Percentiles rank a stretch among this genome's conserved stretches.
These are phyloP conservation scores for Tetrao urogallus DNA, from an alignment of 2,113 vertebrate genomes.

Conservation along the genomic window DNA sequence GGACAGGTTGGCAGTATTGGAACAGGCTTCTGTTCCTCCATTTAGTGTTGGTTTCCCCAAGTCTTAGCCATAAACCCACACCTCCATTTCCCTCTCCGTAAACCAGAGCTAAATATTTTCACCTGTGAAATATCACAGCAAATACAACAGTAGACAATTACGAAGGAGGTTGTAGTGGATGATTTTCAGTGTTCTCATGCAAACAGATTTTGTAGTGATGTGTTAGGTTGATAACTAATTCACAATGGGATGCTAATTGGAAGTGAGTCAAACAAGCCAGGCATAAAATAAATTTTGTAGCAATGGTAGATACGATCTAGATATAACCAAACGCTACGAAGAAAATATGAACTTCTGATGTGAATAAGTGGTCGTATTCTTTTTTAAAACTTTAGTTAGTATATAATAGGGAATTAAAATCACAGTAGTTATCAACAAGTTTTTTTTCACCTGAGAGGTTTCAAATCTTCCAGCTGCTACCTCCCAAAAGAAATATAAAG, in stretches of 20 bases:
- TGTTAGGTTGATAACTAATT: slow-evolving; percentile 1
- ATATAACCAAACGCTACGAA: not conserved
- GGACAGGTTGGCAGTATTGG: not conserved
- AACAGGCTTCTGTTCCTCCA: not conserved
- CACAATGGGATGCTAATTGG: slow-evolving; percentile 35
- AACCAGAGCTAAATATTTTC: not conserved
- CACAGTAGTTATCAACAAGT: not conserved
- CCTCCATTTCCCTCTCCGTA: not conserved
- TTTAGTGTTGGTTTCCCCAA: not conserved
- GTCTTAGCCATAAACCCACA: not conserved
- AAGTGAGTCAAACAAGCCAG: slow-evolving; percentile 17
- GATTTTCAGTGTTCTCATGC: not conserved
- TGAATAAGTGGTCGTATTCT: not conserved
- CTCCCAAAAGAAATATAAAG: not conserved
- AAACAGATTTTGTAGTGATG: not conserved
- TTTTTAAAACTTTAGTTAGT: not conserved
- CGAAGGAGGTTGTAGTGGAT: not conserved
- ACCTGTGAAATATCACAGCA: not conserved
- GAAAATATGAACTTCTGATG: not conserved
- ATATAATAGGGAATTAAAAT: not conserved
- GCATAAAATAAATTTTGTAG: slow-evolving; percentile 19
- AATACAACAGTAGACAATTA: not conserved
- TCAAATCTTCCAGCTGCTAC: not conserved
- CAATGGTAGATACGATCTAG: not conserved
- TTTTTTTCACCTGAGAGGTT: not conserved